A percentile compares a stretch with the other conserved stretches of the same genome.
Conservation (phyloP, 1,140 invertebrate species). For the Ceratitis capitata region DNA sequence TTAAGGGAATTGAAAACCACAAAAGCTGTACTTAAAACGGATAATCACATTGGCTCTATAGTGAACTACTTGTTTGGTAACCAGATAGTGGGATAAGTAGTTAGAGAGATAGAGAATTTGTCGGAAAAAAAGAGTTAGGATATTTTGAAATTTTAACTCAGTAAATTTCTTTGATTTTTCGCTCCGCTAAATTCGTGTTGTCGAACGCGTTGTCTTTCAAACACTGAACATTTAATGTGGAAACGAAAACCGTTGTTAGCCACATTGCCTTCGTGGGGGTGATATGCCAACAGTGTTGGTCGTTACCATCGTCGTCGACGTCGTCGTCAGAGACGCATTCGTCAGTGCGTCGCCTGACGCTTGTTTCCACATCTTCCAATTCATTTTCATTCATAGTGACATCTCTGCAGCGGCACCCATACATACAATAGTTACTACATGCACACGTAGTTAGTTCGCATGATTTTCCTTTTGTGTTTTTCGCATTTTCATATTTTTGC, state of each 20-base stretch:
- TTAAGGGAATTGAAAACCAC: not conserved
- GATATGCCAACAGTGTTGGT: too few species aligned
- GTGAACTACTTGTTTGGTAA: not conserved
- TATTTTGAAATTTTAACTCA: slow-evolving; percentile 6
- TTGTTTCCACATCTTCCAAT: slow-evolving; percentile 20
- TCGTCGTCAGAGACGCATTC: not conserved
- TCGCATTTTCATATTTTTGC: not conserved
- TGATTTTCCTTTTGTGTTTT: not conserved
- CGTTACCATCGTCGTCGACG: too few species aligned
- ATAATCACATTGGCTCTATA: not conserved
- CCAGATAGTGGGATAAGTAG: not conserved
- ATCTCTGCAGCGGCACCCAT: not conserved
- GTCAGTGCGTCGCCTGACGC: slow-evolving; percentile 27
- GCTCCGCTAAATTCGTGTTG: slow-evolving; percentile 23
- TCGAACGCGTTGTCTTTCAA: slow-evolving; percentile 40
- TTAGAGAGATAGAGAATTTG: slow-evolving; percentile 13
- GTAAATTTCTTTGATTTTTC: not conserved
- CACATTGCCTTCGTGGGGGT: not conserved
- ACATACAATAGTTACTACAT: not conserved
- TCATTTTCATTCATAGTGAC: slow-evolving; percentile 13
- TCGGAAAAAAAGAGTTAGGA: not conserved
- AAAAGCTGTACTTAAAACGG: not conserved
- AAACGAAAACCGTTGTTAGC: slow-evolving; percentile 3
- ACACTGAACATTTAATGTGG: slow-evolving; percentile 34
- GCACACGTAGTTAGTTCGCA: not conserved